A percentile compares a stretch with the other conserved stretches of the same genome.
These are phyloP conservation scores for Lasioglossum zephyrum DNA, from an alignment of 2,888 invertebrate genomes.

Conservation along the genomic window DNA sequence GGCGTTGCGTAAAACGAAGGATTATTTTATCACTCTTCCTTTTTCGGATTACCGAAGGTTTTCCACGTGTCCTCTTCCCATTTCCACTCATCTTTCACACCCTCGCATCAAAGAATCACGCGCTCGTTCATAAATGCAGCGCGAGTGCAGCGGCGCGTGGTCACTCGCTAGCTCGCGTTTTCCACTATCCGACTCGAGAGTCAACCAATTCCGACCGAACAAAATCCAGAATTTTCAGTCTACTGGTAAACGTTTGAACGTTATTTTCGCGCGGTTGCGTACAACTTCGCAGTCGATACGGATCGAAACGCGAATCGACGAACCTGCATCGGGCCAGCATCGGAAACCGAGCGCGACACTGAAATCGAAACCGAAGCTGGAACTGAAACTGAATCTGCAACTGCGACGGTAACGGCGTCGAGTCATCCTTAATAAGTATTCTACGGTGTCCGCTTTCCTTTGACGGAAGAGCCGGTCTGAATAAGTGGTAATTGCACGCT, in stretches of 20 bases:
- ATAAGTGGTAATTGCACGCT: neutral
- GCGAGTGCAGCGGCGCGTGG: neutral
- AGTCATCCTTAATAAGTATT: neutral
- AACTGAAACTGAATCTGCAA: neutral
- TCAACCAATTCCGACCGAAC: neutral
- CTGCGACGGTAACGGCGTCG: neutral
- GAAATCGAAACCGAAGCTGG: neutral
- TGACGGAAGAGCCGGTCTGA: neutral
- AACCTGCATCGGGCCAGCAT: neutral
- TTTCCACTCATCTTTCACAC: neutral
- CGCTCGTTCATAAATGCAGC: neutral
- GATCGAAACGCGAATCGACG: neutral
- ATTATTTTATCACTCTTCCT: neutral
- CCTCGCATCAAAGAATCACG: neutral
- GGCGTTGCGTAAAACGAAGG: neutral
- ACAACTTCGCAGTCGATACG: neutral
- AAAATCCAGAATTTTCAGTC: neutral
- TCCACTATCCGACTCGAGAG: neutral
- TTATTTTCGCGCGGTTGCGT: neutral
- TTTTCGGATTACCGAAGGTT: neutral
- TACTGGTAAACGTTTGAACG: neutral
- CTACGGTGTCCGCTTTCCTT: conserved; percentile 1
- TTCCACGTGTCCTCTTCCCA: neutral
- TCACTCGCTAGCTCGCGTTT: neutral
- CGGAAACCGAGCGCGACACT: neutral